A percentile compares a stretch with the other conserved stretches of the same genome.
Evolutionary conservation across 1,140 invertebrate species (phyloP).

Genomic region (Brachionus sp.): DNA sequence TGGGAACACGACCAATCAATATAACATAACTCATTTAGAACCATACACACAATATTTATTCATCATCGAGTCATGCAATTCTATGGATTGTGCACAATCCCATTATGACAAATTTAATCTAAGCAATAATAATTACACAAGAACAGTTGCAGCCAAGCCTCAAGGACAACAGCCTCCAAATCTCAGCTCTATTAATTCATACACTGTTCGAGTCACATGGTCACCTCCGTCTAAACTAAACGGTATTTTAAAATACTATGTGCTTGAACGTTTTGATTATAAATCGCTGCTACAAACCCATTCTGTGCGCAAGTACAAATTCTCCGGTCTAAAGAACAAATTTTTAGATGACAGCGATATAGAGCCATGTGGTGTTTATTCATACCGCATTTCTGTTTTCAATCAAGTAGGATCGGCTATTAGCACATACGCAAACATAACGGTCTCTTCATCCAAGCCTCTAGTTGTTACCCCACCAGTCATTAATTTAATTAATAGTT

Average conservation of each 20-base stretch:
- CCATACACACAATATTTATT: conserved; percentile 55
- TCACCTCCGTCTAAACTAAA: background rate
- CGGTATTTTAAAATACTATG: background rate
- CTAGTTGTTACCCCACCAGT: background rate
- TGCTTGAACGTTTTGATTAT: background rate
- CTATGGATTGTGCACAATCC: conserved; percentile 50
- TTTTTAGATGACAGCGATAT: conserved; percentile 13
- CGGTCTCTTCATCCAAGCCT: background rate
- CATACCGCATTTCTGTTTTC: background rate
- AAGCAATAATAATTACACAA: background rate
- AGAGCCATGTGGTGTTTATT: conserved; percentile 22
- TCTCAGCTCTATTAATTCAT: background rate
- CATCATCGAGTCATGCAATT: conserved; percentile 52
- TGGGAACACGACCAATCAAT: background rate
- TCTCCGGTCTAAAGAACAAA: background rate
- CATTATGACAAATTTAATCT: background rate
- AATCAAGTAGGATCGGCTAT: background rate
- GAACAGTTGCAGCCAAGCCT: background rate
- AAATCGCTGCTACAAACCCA: background rate
- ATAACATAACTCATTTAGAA: conserved; percentile 49
- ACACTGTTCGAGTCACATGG: conserved; percentile 19
- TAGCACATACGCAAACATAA: conserved; percentile 13
- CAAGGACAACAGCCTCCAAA: background rate
- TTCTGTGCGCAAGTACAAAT: background rate
- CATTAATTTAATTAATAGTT: background rate